phyloP scores from a whole-genome alignment of 2,113 vertebrate genomes.

The Saccopteryx leptura region DNA sequence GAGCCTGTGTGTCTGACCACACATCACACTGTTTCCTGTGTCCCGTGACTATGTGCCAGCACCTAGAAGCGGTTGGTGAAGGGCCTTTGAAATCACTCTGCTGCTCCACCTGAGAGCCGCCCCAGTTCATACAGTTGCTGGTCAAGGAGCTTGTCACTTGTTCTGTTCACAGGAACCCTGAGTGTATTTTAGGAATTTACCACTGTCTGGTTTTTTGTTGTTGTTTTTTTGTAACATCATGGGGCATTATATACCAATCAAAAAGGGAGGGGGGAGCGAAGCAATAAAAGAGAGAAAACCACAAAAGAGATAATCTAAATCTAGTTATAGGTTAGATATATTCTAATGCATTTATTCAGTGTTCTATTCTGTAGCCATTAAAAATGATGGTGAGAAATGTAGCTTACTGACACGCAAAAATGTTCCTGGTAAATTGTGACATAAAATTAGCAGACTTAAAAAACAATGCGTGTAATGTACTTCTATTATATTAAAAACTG shows the following conservation, averaged over 20 bases:
- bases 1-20: background rate
- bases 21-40: too few relatives aligned
- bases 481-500: background rate
- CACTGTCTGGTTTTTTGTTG: too few relatives aligned
- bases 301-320: background rate
- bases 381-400: background rate
- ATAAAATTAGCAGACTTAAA: background rate
- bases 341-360: background rate
- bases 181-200: background rate
- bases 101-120: background rate
- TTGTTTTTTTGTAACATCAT: background rate
- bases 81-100: constrained; percentile 51
- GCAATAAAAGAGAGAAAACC: background rate
- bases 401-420: background rate
- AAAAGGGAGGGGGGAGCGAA: background rate
- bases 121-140: constrained; percentile 25
- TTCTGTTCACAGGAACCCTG: background rate
- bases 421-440: background rate
- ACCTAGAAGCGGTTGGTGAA: background rate
- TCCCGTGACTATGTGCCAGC: background rate
- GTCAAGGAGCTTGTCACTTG: background rate
- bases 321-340: background rate
- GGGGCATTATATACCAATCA: background rate
- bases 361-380: background rate
- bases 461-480: background rate